These are phyloP conservation scores for Drosophila kuntzei DNA, from an alignment of 2,888 invertebrate species.

Conservation along the genomic window DNA sequence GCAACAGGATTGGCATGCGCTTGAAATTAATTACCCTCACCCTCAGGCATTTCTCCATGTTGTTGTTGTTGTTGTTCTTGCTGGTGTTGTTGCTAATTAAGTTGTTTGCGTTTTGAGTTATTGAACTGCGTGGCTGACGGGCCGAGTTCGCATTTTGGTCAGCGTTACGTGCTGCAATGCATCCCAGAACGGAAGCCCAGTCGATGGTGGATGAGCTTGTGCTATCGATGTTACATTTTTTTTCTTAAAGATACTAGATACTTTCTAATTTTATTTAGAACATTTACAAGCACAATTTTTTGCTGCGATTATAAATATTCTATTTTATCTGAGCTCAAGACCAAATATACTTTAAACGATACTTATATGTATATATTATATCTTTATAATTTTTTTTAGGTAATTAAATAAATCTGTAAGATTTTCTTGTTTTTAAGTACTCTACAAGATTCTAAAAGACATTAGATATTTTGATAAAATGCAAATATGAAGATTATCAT, in stretches of 20 bases:
- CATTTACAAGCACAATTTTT: no score
- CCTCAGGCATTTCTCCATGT: constrained; percentile 30
- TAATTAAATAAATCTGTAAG: no score
- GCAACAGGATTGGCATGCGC: constrained; percentile 79
- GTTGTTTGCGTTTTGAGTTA: constrained; percentile 79
- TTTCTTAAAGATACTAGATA: neutral
- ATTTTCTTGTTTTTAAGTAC: no score
- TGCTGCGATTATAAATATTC: no score
- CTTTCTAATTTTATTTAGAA: no score
- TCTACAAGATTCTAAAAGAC: no score
- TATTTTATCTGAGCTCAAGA: no score
- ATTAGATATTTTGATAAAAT: no score
- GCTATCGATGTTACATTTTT: neutral
- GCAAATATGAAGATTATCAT: no score
- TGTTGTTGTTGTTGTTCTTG: constrained; percentile 23
- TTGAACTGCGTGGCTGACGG: constrained; percentile 64
- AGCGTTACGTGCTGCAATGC: constrained; percentile 53
- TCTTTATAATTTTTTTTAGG: no score
- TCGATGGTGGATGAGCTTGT: neutral
- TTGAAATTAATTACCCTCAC: constrained; percentile 75
- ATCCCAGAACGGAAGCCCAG: constrained; percentile 52
- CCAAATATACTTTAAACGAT: no score
- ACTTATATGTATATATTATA: no score
- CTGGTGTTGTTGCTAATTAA: constrained; percentile 68
- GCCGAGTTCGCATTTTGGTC: constrained; percentile 42